Evolutionary conservation across 2,113 vertebrate species (phyloP).

Genomic region (Etia nguti): DNA sequence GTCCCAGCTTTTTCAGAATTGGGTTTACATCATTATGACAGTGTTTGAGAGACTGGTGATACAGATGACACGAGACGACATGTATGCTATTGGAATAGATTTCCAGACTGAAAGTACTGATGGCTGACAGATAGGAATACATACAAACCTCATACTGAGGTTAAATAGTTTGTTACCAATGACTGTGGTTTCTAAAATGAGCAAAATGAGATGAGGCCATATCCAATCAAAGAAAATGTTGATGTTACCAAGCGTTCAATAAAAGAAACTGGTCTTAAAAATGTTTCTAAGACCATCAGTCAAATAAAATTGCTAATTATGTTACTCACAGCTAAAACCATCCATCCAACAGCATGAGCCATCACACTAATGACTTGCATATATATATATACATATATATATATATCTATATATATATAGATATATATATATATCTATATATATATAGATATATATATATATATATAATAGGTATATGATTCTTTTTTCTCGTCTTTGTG

Average conservation of each 20-base stretch:
- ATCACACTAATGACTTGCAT: fast-evolving
- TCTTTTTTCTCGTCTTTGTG: neutral
- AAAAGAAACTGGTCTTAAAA: no score
- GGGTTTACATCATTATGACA: fast-evolving
- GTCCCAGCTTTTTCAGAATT: fast-evolving
- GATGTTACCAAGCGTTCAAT: neutral
- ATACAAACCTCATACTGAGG: neutral
- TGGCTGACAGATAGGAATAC: neutral
- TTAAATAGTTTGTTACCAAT: fast-evolving
- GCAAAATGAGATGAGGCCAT: neutral
- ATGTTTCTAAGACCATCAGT: fast-evolving
- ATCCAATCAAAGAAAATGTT: fast-evolving
- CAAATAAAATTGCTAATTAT: neutral
- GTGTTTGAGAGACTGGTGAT: neutral
- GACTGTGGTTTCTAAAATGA: neutral
- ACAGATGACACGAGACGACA: fast-evolving
- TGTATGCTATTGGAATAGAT: fast-evolving
- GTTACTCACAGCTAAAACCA: neutral
- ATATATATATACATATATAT: no score
- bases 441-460: no score
- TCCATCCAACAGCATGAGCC: neutral
- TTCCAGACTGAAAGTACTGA: neutral
- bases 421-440: no score
- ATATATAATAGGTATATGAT: no score
- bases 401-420: no score